Percentiles rank a stretch among this genome's conserved stretches.
phyloP scores from a whole-genome alignment of 2,888 invertebrate genomes.

The Mesochorus sp. region DNA sequence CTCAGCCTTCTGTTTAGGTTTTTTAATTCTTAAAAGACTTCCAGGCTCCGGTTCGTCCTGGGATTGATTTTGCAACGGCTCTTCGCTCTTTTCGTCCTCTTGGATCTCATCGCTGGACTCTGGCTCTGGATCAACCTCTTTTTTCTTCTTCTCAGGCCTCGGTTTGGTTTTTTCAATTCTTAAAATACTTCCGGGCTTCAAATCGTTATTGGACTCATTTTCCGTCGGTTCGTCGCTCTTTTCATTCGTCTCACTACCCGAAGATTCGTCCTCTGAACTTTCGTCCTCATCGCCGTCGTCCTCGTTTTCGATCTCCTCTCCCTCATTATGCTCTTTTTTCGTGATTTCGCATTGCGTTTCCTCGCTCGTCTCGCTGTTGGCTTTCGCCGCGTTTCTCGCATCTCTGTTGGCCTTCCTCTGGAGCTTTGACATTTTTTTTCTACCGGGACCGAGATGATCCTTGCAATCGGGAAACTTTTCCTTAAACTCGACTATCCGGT shows the following conservation, averaged over 20 bases:
- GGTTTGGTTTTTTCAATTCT: slow-evolving; percentile 14
- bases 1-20: too few relatives aligned
- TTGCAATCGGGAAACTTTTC: slow-evolving; percentile 74
- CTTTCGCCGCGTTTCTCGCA: slow-evolving; percentile 28
- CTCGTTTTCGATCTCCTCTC: too few relatives aligned
- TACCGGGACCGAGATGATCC: slow-evolving; percentile 66
- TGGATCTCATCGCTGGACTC: background rate
- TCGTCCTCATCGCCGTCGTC: background rate
- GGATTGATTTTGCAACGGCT: background rate
- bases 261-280: background rate
- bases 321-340: too few relatives aligned
- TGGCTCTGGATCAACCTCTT: background rate
- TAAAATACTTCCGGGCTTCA: slow-evolving; percentile 21
- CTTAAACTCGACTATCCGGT: slow-evolving; percentile 70
- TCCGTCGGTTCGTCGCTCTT: slow-evolving; percentile 12
- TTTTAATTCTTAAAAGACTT: too few relatives aligned
- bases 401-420: slow-evolving; percentile 57
- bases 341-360: too few relatives aligned
- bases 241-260: background rate
- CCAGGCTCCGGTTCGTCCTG: too few relatives aligned
- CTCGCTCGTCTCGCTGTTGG: background rate
- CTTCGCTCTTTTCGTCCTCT: background rate
- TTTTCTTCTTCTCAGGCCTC: slow-evolving; percentile 34
- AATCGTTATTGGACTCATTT: background rate
- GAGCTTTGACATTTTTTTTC: slow-evolving; percentile 62